Conservation (phyloP, 2,888 invertebrate species). For the Netelia virgata region DNA sequence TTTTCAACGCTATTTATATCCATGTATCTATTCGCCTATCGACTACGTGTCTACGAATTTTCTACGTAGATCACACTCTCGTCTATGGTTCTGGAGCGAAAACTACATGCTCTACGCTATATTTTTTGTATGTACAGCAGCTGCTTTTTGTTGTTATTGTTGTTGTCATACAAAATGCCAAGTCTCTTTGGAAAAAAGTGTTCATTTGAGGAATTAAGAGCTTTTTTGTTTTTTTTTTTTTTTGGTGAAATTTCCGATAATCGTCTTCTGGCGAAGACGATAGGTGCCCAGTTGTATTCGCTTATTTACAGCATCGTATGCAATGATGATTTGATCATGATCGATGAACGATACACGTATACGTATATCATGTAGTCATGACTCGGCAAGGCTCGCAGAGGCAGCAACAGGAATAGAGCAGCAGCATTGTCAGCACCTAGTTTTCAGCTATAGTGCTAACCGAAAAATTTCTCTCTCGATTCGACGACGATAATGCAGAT, state of each 20-base stretch:
- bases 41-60: slow-evolving; percentile 51
- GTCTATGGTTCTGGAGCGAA: slow-evolving; percentile 76
- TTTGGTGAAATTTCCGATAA: neutral
- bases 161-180: neutral
- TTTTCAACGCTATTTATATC: slow-evolving; percentile 15
- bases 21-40: slow-evolving; percentile 45
- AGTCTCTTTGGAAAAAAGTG: slow-evolving; percentile 17
- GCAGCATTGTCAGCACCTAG: slow-evolving; percentile 76
- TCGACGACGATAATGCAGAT: slow-evolving; percentile 13
- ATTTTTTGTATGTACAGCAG: slow-evolving; percentile 59
- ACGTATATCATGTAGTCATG: slow-evolving; percentile 44
- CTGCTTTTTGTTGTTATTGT: slow-evolving; percentile 14
- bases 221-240: neutral
- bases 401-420: slow-evolving; percentile 72
- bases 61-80: slow-evolving; percentile 35
- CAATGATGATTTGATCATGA: neutral
- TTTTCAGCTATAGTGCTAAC: slow-evolving; percentile 24
- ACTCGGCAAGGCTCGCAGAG: slow-evolving; percentile 61
- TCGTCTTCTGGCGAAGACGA: no score
- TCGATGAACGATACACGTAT: neutral
- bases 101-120: slow-evolving; percentile 80
- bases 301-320: neutral
- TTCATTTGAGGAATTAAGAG: neutral
- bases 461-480: slow-evolving; percentile 36
- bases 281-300: neutral